These are phyloP conservation scores for Noctua comes DNA, from an alignment of 2,888 invertebrate genomes.

Conservation along the genomic window DNA sequence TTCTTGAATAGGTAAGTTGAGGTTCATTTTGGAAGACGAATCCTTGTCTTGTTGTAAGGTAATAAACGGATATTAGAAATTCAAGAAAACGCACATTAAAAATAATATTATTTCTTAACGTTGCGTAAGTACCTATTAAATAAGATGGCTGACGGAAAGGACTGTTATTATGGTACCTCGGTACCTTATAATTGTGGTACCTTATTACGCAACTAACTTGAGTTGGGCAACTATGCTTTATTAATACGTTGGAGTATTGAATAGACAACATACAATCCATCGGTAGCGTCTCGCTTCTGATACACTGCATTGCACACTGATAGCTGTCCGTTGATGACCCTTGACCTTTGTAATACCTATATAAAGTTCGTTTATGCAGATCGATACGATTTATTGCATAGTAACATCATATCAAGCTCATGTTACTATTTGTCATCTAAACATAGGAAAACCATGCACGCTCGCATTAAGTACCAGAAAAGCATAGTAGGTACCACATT, in stretches of 20 bases:
- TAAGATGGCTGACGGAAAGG: slow-evolving; percentile 27
- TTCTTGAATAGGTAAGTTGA: too few species aligned
- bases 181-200: neutral
- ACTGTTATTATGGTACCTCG: neutral
- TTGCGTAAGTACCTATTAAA: neutral
- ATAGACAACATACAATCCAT: neutral
- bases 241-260: neutral
- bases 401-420: neutral
- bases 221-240: neutral
- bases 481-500: too few species aligned
- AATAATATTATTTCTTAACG: neutral
- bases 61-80: neutral
- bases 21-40: neutral
- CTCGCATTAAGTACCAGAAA: neutral
- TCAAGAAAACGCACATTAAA: neutral
- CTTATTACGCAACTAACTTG: slow-evolving; percentile 6
- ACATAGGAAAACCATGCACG: neutral
- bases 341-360: slow-evolving; percentile 12
- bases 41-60: neutral
- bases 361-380: neutral
- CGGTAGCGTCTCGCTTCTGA: neutral
- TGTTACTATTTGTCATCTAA: neutral
- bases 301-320: neutral
- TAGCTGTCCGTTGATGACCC: slow-evolving; percentile 17
- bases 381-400: neutral